A percentile compares a stretch with the other conserved stretches of the same genome.
Conservation (phyloP, 2,113 vertebrate genomes). For the Cairina moschata region DNA sequence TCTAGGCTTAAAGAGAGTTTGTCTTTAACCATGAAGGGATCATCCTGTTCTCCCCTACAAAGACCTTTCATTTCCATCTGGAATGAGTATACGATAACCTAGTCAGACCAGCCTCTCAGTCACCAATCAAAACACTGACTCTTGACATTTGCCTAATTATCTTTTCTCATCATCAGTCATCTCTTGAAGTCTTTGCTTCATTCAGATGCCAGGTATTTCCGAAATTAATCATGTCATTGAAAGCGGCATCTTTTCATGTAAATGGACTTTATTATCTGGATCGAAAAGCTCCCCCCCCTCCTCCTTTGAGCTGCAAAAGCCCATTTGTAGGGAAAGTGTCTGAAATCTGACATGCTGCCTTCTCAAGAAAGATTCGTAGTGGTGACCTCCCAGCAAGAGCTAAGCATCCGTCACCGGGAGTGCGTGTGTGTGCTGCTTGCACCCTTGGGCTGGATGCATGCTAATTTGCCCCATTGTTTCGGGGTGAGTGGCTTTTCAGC, state of each 20-base stretch:
- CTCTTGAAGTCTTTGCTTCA: slow-evolving; percentile 77
- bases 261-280: slow-evolving; percentile 81
- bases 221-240: slow-evolving; percentile 84
- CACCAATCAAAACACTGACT: slow-evolving; percentile 76
- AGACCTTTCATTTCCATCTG: slow-evolving; percentile 70
- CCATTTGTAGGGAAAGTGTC: slow-evolving; percentile 77
- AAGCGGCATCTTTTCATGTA: slow-evolving; percentile 85
- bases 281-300: slow-evolving; percentile 45
- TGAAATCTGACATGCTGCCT: slow-evolving; percentile 80
- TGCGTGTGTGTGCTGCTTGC: slow-evolving; percentile 54
- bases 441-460: slow-evolving; percentile 79
- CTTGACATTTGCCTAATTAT: slow-evolving; percentile 83
- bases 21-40: slow-evolving; percentile 47
- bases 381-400: slow-evolving; percentile 83
- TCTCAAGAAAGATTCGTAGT: slow-evolving; percentile 77
- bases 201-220: slow-evolving; percentile 86
- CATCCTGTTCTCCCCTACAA: slow-evolving; percentile 50
- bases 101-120: slow-evolving; percentile 61
- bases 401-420: slow-evolving; percentile 78
- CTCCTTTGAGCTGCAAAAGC: slow-evolving; percentile 74
- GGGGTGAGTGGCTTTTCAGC: slow-evolving; percentile 86
- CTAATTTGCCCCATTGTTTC: slow-evolving; percentile 90
- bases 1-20: slow-evolving; percentile 27
- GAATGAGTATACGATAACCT: slow-evolving; percentile 68
- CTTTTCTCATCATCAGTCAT: slow-evolving; percentile 82